Conservation (phyloP, 92 coral and sea anemone species). For the Diadumene lineata region DNA sequence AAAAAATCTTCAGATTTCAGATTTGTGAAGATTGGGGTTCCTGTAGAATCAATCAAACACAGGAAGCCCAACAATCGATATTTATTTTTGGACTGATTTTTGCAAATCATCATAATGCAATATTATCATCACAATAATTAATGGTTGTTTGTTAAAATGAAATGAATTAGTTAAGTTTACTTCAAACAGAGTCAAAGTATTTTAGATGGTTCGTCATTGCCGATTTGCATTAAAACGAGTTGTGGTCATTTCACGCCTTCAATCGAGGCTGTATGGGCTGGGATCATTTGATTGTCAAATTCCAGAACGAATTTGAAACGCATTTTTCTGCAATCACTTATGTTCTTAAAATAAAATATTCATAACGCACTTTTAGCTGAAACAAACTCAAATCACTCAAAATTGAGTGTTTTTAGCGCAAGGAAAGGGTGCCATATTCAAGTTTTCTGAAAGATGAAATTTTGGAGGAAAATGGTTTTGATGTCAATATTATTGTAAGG, state of each 20-base stretch:
- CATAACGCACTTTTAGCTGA: neutral
- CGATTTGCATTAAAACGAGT: neutral
- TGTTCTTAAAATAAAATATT: no score
- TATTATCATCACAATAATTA: neutral
- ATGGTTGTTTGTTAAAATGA: neutral
- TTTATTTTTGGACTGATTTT: neutral
- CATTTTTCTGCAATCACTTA: neutral
- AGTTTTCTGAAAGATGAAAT: no score
- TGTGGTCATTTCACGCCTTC: neutral
- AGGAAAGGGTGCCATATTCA: no score
- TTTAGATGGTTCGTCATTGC: no score
- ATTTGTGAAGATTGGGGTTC: neutral
- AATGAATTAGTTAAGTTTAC: no score
- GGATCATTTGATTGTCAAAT: neutral
- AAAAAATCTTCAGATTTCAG: no score
- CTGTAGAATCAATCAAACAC: neutral
- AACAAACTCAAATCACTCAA: no score
- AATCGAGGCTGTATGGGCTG: neutral
- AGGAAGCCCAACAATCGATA: neutral
- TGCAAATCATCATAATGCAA: neutral
- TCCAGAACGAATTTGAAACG: neutral
- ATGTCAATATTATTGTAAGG: neutral
- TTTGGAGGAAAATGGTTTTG: no score
- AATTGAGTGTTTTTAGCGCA: neutral
- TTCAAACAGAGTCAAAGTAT: no score